Conservation (phyloP, 2,797 vertebrate species). For the Poecilia velifera region DNA sequence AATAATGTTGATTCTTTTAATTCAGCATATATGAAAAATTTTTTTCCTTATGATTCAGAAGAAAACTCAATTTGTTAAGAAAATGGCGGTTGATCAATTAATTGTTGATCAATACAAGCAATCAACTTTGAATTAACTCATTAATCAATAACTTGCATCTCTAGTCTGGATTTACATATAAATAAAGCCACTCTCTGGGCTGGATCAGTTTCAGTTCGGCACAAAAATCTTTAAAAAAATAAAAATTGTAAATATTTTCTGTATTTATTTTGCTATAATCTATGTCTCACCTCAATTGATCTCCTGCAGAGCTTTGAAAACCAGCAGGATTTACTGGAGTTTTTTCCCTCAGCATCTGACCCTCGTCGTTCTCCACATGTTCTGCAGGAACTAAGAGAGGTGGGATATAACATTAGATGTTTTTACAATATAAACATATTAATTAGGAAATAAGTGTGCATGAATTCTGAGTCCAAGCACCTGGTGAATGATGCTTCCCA, state of each 20-base stretch:
- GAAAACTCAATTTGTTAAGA: too few relatives aligned
- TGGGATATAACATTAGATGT: rapidly evolving
- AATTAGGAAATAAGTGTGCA: not conserved
- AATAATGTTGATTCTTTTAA: too few relatives aligned
- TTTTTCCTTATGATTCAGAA: too few relatives aligned
- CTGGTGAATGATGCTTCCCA: slow-evolving; percentile 18
- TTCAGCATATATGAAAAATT: too few relatives aligned
- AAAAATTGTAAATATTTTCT: not conserved
- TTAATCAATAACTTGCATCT: too few relatives aligned
- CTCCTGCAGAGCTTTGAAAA: slow-evolving; percentile 33
- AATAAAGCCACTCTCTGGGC: too few relatives aligned
- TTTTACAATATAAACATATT: not conserved
- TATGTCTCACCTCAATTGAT: slow-evolving; percentile 56
- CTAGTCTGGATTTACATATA: too few relatives aligned
- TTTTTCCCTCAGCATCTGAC: slow-evolving; percentile 39
- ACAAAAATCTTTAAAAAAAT: not conserved
- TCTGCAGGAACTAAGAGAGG: slow-evolving; percentile 24
- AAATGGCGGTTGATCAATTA: too few relatives aligned
- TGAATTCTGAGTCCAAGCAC: not conserved
- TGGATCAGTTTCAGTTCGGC: too few relatives aligned
- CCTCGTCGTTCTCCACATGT: slow-evolving; percentile 39
- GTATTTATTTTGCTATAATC: not conserved
- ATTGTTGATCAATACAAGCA: too few relatives aligned
- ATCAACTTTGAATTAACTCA: too few relatives aligned
- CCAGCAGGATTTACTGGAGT: slow-evolving; percentile 49